phyloP scores from a whole-genome alignment of 2,113 vertebrate genomes.

The Lethenteron camtschaticum region DNA sequence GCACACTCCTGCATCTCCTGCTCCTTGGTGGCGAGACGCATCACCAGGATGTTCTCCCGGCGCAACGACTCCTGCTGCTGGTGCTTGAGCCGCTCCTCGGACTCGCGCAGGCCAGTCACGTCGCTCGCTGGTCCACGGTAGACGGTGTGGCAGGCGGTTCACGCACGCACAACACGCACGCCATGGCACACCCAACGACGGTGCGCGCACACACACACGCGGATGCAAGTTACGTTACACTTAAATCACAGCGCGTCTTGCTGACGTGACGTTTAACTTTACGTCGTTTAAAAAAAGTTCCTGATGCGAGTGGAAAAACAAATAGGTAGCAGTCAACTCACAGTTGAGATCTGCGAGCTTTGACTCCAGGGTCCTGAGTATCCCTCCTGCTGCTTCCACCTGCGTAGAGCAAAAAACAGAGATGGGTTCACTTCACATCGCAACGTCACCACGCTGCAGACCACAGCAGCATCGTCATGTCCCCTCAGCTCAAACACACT shows the following conservation, averaged over 20 bases:
- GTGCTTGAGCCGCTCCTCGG: slow-evolving; percentile 93
- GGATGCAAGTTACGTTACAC: slow-evolving; percentile 5
- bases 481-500: slow-evolving; percentile 7
- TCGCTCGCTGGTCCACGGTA: slow-evolving; percentile 45
- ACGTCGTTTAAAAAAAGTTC: not conserved
- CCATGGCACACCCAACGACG: not conserved
- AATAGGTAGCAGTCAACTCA: slow-evolving; percentile 31
- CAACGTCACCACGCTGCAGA: too few species aligned
- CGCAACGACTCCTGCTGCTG: slow-evolving; percentile 97
- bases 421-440: slow-evolving; percentile 1
- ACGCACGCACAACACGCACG: slow-evolving; percentile 3
- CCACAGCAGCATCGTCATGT: slow-evolving; percentile 9
- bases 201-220: not conserved
- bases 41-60: slow-evolving; percentile 93
- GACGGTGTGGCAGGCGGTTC: slow-evolving; percentile 7
- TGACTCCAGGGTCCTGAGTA: slow-evolving; percentile 89
- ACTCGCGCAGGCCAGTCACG: slow-evolving; percentile 79
- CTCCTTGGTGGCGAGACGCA: slow-evolving; percentile 93
- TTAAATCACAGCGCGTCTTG: not conserved
- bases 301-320: not conserved
- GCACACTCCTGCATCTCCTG: slow-evolving; percentile 99
- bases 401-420: slow-evolving; percentile 18
- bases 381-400: slow-evolving; percentile 93
- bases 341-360: slow-evolving; percentile 92
- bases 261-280: not conserved